phyloP scores from a whole-genome alignment of 1,140 invertebrate species.

The Leptopilina clavipes region DNA sequence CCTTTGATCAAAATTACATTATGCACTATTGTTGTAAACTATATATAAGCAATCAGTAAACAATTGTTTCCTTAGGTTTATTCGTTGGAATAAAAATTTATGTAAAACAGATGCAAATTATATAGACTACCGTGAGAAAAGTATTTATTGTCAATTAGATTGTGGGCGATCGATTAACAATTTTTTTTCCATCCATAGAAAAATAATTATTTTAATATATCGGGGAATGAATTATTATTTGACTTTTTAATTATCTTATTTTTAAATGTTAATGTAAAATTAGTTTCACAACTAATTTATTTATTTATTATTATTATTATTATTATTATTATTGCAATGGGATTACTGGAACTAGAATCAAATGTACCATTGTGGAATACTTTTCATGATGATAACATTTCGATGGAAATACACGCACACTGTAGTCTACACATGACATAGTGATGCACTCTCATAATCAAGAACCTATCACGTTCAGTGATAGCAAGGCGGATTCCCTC shows the following conservation, averaged over 20 bases:
- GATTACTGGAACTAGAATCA: neutral
- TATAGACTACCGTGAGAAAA: slow-evolving; percentile 10
- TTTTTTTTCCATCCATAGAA: no score
- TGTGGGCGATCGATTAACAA: neutral
- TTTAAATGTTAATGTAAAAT: no score
- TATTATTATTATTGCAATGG: no score
- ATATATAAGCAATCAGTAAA: neutral
- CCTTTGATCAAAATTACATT: slow-evolving; percentile 5
- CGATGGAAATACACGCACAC: neutral
- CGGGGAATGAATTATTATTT: no score
- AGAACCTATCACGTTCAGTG: slow-evolving; percentile 24
- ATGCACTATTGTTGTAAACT: slow-evolving; percentile 18
- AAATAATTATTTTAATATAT: no score
- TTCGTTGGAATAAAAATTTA: slow-evolving; percentile 3
- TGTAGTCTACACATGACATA: slow-evolving; percentile 17
- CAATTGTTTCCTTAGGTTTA: slow-evolving; percentile 1
- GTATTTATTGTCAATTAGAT: neutral
- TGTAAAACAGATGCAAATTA: slow-evolving; percentile 11
- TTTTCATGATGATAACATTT: slow-evolving; percentile 21
- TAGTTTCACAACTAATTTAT: no score
- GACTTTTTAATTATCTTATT: no score
- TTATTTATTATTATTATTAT: no score
- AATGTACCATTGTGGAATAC: slow-evolving; percentile 8
- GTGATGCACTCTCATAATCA: slow-evolving; percentile 33
- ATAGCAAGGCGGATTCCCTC: slow-evolving; percentile 25